These are phyloP conservation scores for Anguilla rostrata DNA, from an alignment of 2,113 vertebrate genomes.

Conservation along the genomic window DNA sequence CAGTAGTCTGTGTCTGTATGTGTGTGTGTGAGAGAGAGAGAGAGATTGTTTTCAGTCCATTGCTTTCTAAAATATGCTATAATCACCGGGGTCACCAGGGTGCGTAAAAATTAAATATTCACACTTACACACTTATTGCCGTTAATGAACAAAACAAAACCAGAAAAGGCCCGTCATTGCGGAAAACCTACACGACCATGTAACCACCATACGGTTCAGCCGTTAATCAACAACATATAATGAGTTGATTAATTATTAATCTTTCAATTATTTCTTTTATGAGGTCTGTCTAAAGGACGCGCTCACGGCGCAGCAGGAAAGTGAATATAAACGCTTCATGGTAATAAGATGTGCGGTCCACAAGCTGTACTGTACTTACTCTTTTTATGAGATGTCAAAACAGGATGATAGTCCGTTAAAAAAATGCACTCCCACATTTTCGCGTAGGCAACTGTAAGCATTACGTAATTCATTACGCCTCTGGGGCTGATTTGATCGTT, in stretches of 20 bases:
- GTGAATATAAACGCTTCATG: background rate
- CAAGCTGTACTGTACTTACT: background rate
- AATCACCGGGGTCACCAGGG: background rate
- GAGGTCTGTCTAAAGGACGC: background rate
- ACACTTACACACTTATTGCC: background rate
- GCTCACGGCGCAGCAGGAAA: background rate
- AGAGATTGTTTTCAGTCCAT: no score
- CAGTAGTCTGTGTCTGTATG: no score
- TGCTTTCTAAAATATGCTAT: background rate
- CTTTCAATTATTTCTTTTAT: background rate
- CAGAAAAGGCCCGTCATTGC: background rate
- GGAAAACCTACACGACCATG: background rate
- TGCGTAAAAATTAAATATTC: background rate
- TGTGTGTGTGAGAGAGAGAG: no score
- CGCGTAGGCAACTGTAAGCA: background rate
- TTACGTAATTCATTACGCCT: conserved; percentile 6
- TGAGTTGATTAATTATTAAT: background rate
- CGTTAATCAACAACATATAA: conserved; percentile 9
- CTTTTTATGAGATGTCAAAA: background rate
- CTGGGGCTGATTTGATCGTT: background rate
- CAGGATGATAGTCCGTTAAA: background rate
- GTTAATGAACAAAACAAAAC: background rate
- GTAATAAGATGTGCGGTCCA: background rate
- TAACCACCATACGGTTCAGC: background rate
- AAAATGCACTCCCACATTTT: background rate